Conservation (phyloP, 2,888 invertebrate species). For the Pristionchus arcanus region DNA sequence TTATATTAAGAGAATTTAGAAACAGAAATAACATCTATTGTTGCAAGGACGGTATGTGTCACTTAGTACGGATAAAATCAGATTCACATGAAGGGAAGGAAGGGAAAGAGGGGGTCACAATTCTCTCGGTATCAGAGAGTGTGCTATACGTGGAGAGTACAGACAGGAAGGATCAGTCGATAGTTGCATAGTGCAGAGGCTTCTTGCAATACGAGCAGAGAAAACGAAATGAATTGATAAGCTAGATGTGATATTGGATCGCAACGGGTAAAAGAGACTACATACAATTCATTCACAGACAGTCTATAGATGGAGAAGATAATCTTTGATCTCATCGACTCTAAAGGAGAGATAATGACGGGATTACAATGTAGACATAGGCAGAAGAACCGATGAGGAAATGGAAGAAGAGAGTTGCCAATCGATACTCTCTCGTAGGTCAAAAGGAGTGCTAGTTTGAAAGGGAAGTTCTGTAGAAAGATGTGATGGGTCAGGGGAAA, state of each 20-base stretch:
- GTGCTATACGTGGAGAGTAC: background rate
- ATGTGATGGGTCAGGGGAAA: slow-evolving; percentile 24
- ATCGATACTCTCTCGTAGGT: background rate
- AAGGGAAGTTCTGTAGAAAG: slow-evolving; percentile 47
- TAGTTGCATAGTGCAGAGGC: slow-evolving; percentile 41
- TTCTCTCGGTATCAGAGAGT: background rate
- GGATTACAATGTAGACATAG: slow-evolving; percentile 27
- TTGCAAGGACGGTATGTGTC: slow-evolving; percentile 13
- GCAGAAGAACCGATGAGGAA: slow-evolving; percentile 9
- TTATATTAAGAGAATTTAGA: background rate
- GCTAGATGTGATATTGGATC: background rate
- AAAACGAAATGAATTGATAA: background rate
- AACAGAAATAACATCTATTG: slow-evolving; percentile 22
- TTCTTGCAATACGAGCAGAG: slow-evolving; percentile 22
- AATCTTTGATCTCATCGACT: slow-evolving; percentile 28
- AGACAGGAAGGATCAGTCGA: slow-evolving; percentile 8
- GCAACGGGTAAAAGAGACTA: background rate
- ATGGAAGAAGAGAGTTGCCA: background rate
- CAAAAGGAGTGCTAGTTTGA: slow-evolving; percentile 1
- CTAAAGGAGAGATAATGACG: slow-evolving; percentile 5
- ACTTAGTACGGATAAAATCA: slow-evolving; percentile 42
- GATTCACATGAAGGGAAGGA: slow-evolving; percentile 23
- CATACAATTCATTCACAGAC: slow-evolving; percentile 43
- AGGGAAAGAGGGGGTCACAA: background rate
- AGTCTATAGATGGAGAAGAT: slow-evolving; percentile 19